A percentile compares a stretch with the other conserved stretches of the same genome.
Conservation (phyloP, 1,140 invertebrate genomes). For the Drosophila truncata region DNA sequence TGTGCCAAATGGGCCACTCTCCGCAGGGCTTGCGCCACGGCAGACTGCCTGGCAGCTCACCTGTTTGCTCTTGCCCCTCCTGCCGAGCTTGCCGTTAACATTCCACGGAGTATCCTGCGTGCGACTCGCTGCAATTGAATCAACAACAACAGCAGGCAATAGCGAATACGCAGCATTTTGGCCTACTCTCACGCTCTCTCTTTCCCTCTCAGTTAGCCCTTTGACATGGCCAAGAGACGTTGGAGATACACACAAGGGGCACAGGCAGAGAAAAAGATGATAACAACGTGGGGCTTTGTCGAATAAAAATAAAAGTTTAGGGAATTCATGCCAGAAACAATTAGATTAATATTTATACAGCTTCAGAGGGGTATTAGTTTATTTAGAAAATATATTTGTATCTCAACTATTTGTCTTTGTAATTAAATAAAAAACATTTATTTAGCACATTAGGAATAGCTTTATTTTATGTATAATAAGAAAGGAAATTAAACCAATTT, state of each 20-base stretch:
- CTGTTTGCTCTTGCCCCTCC: conserved; percentile 41
- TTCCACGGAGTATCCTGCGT: conserved; percentile 32
- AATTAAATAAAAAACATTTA: background rate
- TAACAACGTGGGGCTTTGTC: background rate
- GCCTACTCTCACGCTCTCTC: conserved; percentile 1
- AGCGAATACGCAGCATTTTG: conserved; percentile 38
- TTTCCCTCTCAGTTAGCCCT: conserved; percentile 20
- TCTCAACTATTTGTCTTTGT: background rate
- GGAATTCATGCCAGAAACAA: background rate
- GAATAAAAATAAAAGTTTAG: background rate
- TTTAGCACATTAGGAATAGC: no score
- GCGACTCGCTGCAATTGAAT: conserved; percentile 56
- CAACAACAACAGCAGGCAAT: conserved; percentile 45
- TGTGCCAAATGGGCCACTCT: conserved; percentile 48
- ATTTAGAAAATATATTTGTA: no score
- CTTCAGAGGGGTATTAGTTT: background rate
- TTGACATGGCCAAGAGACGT: conserved; percentile 27
- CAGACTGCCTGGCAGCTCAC: conserved; percentile 47
- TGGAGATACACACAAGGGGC: conserved; percentile 29
- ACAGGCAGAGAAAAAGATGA: conserved; percentile 4
- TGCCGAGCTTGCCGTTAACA: conserved; percentile 21
- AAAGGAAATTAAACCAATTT: background rate
- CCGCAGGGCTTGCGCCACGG: conserved; percentile 2
- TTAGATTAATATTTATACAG: background rate
- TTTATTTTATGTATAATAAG: no score